These are phyloP conservation scores for Prionailurus viverrinus DNA, from an alignment of 2,113 vertebrate genomes.

Conservation along the genomic window DNA sequence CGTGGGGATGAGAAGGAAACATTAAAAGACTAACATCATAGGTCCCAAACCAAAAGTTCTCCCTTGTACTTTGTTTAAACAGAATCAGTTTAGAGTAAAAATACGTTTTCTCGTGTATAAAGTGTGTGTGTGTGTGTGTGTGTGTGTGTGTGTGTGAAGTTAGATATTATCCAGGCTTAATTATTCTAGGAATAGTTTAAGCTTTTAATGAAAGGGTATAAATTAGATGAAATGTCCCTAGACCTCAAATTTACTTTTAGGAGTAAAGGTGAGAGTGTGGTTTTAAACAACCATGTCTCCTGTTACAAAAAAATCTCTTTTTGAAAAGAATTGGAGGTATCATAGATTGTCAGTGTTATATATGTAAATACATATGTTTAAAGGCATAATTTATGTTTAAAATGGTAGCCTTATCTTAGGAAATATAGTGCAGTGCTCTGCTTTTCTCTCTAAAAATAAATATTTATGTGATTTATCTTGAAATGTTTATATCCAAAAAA, in stretches of 20 bases:
- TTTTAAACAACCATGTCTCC: background rate
- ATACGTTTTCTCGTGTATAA: background rate
- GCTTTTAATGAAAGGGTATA: background rate
- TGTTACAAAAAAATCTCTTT: background rate
- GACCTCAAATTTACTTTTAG: background rate
- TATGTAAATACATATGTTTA: background rate
- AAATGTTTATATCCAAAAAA: background rate
- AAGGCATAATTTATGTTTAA: background rate
- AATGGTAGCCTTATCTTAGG: background rate
- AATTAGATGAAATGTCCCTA: background rate
- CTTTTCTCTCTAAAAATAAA: conserved; percentile 3
- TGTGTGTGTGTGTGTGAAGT: background rate
- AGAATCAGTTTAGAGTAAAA: background rate
- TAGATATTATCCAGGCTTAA: background rate
- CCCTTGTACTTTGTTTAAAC: background rate
- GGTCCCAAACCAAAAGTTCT: background rate
- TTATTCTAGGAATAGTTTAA: background rate
- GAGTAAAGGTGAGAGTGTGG: background rate
- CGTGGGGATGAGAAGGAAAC: background rate
- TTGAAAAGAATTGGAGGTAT: background rate
- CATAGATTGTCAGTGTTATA: background rate
- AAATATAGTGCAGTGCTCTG: background rate
- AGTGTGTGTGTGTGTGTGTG: background rate
- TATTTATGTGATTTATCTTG: background rate
- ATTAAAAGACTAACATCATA: background rate